A percentile compares a stretch with the other conserved stretches of the same genome.
phyloP scores from a whole-genome alignment of 2,113 vertebrate species.

The Microcebus tavaratra region DNA sequence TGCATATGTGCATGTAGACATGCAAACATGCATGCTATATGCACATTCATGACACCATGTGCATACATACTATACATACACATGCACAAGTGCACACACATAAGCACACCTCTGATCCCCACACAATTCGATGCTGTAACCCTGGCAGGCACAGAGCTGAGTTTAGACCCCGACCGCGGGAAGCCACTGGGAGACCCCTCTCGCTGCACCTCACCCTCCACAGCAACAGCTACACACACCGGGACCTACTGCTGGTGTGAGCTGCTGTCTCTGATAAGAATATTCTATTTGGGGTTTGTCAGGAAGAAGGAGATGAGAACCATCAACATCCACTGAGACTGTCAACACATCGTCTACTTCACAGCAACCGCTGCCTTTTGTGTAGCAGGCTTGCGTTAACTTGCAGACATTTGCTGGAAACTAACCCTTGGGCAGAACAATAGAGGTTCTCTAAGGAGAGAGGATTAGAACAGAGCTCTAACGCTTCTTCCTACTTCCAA shows the following conservation, averaged over 20 bases:
- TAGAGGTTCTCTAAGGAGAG: background rate
- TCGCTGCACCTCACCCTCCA: too few species aligned
- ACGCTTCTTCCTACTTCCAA: background rate
- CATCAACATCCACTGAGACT: background rate
- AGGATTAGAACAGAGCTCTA: accelerated
- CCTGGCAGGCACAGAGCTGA: background rate
- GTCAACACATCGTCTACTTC: background rate
- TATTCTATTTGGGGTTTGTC: background rate
- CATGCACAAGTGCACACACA: too few species aligned
- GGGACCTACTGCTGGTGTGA: accelerated
- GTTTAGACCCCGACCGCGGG: background rate
- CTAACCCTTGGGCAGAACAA: background rate
- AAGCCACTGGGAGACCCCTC: background rate
- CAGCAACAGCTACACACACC: accelerated
- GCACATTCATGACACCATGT: background rate
- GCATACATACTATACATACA: background rate
- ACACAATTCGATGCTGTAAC: too few species aligned
- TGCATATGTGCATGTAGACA: accelerated
- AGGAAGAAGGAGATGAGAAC: background rate
- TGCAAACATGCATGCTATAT: too few species aligned
- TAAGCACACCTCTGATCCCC: background rate
- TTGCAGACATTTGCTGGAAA: background rate
- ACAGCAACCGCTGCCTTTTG: background rate
- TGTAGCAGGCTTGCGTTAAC: too few species aligned
- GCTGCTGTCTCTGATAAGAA: background rate